Evolutionary conservation across 2,888 invertebrate species (phyloP).

Genomic region (Fragum whitleyi): DNA sequence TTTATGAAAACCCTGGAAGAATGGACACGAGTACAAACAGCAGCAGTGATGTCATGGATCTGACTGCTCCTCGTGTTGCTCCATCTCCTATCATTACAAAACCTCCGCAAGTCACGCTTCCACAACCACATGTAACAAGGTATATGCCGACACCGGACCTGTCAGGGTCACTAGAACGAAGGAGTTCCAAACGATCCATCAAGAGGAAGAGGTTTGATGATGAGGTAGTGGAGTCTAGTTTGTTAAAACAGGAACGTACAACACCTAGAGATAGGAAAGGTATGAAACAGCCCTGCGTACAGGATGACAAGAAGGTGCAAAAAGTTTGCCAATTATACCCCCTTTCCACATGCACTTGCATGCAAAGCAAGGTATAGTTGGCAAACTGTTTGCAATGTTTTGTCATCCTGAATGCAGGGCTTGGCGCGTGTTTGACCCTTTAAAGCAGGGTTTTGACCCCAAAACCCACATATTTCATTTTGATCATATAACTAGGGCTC

Average conservation of each 20-base stretch:
- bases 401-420: too few relatives aligned
- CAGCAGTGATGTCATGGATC: not conserved
- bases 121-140: conserved; percentile 29
- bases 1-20: too few relatives aligned
- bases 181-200: conserved; percentile 96
- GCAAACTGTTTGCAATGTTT: too few relatives aligned
- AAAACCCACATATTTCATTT: too few relatives aligned
- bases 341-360: too few relatives aligned
- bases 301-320: too few relatives aligned
- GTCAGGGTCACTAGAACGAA: conserved; percentile 64
- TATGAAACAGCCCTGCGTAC: too few relatives aligned
- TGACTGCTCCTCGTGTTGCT: not conserved
- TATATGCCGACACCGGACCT: conserved; percentile 52
- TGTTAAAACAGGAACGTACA: conserved; percentile 86
- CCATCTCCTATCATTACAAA: conserved; percentile 8
- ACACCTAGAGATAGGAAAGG: conserved; percentile 52
- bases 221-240: conserved; percentile 96
- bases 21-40: not conserved
- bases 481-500: not conserved
- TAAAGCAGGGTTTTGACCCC: too few relatives aligned
- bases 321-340: too few relatives aligned
- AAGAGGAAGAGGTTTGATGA: conserved; percentile 98
- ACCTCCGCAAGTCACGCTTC: not conserved
- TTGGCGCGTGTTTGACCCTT: too few relatives aligned
- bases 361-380: too few relatives aligned